phyloP scores from a whole-genome alignment of 2,888 invertebrate species.

The Tenthredo amoena region DNA sequence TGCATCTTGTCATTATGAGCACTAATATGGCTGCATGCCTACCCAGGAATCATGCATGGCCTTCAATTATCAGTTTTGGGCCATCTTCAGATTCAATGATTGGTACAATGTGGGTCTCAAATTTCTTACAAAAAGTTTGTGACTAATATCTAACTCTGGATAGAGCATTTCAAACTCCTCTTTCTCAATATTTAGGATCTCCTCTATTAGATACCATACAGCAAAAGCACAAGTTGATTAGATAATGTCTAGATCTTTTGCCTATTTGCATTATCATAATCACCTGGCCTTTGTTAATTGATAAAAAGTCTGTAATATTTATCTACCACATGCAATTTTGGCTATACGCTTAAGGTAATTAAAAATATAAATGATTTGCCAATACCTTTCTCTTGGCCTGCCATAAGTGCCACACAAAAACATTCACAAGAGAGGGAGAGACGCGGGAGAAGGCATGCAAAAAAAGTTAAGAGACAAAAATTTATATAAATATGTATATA shows the following conservation, averaged over 20 bases:
- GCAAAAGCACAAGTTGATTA: conserved; percentile 6
- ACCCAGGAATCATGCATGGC: conserved; percentile 24
- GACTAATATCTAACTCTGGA: background rate
- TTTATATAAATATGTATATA: conserved; percentile 69
- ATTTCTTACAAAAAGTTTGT: background rate
- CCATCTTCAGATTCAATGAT: background rate
- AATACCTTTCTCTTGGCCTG: conserved; percentile 85
- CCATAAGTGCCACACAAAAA: conserved; percentile 86
- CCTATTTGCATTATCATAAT: background rate
- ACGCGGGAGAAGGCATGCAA: conserved; percentile 85
- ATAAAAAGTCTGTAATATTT: conserved; percentile 18
- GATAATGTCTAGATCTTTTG: background rate
- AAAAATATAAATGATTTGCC: conserved; percentile 77
- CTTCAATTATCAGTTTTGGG: conserved; percentile 17
- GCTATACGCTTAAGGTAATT: conserved; percentile 73
- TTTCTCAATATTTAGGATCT: background rate
- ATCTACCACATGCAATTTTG: conserved; percentile 61
- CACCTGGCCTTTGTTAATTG: conserved; percentile 17
- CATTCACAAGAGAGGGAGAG: conserved; percentile 86
- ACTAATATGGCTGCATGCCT: conserved; percentile 41
- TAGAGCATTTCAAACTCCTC: background rate
- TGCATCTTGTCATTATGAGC: conserved; percentile 35
- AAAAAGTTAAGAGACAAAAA: conserved; percentile 79
- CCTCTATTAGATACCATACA: background rate
- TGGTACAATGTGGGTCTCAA: background rate